Evolutionary conservation across 2,888 invertebrate species (phyloP), one percentile per base, ranked within the genome.

Genomic region (Cactoblastis cactorum): DNA sequence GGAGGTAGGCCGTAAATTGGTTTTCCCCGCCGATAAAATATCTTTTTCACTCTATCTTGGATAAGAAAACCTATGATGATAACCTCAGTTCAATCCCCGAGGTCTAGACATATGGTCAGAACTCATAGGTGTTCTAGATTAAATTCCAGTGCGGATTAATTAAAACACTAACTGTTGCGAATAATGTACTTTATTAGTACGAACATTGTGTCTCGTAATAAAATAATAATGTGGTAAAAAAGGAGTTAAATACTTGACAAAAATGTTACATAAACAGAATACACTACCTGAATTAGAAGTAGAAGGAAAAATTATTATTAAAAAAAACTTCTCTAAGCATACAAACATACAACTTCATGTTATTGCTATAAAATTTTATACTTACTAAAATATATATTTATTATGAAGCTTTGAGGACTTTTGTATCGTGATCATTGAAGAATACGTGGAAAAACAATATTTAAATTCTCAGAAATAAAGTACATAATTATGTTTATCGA

Each of bases 161-260:
- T 28, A 28, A 28, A 17, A 28, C 11, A 28, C 19, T 17, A 43
- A 32, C 56, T 52, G 58, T 64, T 68, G 74, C 62, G 67, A 43
- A 43, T 43, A 28, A 43, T 43, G 43, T 43, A 43, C 43, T 43
- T 43, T 43, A 43, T 32, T 43, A 43, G 43, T 43, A 43, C 43
- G 15, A 43, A 28, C 43, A 43, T 28, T 43, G 28, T 43, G 28
- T 43, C 28, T 43, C 15, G 15, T 43, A 43, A 32, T 43, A 28
- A 43, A 28, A 43, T 41, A 41, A 41, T 43, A 39, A 41, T 32
- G 43, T 43, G 28, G 28, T 43, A 43, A 14, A 43, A 41, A 41
- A n/a, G n/a, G 3, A 28, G 43, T 43, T 43, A 43, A 43, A 43
- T 24, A 43, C 6, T 15, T 14, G 41, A 41, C 24, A 14, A 24